Evolutionary conservation across 2,888 invertebrate species (phyloP), one percentile per base, ranked within the genome.

Genomic region (Timandra comae): DNA sequence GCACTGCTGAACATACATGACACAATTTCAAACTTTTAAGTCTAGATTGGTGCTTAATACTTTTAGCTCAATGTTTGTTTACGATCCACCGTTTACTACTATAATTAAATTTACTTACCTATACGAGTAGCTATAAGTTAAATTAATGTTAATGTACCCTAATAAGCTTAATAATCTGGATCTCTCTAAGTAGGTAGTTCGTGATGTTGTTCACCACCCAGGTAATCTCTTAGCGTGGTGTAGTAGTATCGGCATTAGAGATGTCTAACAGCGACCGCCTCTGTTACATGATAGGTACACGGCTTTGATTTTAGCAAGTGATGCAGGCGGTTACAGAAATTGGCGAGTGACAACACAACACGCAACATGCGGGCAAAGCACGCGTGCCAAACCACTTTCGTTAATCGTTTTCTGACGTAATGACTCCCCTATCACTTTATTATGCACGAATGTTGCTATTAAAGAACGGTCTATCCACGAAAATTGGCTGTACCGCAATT

Each of bases 321-420:
- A 43, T 40, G 29, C 38, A 35, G 29, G 43, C 37, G 41, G 45
- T 48, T 45, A 38, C 50, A 55, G 43, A 45, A 42, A 46, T 49
- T 46, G 49, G 44, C 44, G 43, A 39, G 47, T 52, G 52, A 63
- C 56, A 61, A 54, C 48, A 48, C 54, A 56, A 59, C 65, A 62
- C 63, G 61, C 63, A 63, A 57, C 48, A 77, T 75, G 71, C 76
- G 80, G 78, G 78, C 41, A 60, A 35, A 32, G 30, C 29, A 55
- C 77, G 64, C 72, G 77, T 72, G 76, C 64, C 65, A 59, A 58
- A 67, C 64, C 72, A 67, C 67, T 73, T 68, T 61, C 63, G 59
- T 58, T 74, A 75, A 77, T 73, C 71, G 65, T 59, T 63, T 59
- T 52, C 63, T 46, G 53, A 48, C 61, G 53, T 69, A 71, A 75